Evolutionary conservation across 2,888 invertebrate genomes (phyloP).

Genomic region (Yponomeuta malinellus): DNA sequence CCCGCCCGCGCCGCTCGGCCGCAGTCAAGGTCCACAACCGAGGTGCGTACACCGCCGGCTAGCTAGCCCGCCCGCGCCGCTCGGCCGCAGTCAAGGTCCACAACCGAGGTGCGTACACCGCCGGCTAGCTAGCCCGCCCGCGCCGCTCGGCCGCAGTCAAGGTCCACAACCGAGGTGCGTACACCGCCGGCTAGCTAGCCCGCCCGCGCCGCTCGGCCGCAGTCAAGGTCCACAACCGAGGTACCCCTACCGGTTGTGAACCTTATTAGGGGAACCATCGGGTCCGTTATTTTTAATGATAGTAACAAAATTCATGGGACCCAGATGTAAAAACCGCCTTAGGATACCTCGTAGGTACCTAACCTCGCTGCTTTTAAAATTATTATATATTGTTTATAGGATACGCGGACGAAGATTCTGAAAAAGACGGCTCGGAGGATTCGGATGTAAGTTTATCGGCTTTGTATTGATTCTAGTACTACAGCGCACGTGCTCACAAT

Average conservation of each 20-base stretch:
- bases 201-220: too few relatives aligned
- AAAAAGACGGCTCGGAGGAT: conserved; percentile 68
- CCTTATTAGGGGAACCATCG: too few relatives aligned
- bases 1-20: conserved; percentile 51
- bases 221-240: too few relatives aligned
- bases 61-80: conserved; percentile 77
- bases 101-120: conserved; percentile 49
- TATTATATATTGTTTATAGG: conserved; percentile 33
- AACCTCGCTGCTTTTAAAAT: too few relatives aligned
- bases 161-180: conserved; percentile 68
- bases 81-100: conserved; percentile 79
- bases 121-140: conserved; percentile 67
- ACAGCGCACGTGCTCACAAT: too few relatives aligned
- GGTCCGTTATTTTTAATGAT: too few relatives aligned
- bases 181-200: conserved; percentile 24
- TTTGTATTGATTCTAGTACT: background rate
- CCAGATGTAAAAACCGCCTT: too few relatives aligned
- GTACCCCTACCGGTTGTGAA: too few relatives aligned
- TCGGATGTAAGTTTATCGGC: conserved; percentile 58
- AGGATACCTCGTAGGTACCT: too few relatives aligned
- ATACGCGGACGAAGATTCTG: conserved; percentile 69
- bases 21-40: conserved; percentile 53
- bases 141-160: conserved; percentile 80
- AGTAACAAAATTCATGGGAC: too few relatives aligned
- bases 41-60: conserved; percentile 23